These are phyloP conservation scores for Melanotaenia boesemani DNA, from an alignment of 2,797 vertebrate species.

Conservation along the genomic window DNA sequence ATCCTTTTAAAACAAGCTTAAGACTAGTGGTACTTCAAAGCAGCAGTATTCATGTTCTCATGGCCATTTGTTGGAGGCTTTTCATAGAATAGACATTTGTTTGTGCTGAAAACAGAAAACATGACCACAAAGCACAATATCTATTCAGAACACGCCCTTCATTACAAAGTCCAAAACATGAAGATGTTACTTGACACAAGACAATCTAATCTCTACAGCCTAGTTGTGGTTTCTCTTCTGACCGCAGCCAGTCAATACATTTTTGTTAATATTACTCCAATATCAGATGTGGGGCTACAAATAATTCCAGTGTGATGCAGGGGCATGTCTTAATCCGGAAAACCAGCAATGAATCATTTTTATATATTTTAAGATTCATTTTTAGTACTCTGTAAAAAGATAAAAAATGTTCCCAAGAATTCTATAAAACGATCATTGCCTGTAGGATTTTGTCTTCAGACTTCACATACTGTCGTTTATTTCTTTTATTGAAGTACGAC, in stretches of 20 bases:
- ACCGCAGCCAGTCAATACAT: conserved; percentile 36
- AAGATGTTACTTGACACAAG: conserved; percentile 20
- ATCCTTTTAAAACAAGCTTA: not conserved
- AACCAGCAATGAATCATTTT: conserved; percentile 46
- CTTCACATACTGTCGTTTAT: conserved; percentile 46
- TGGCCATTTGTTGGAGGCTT: conserved; percentile 33
- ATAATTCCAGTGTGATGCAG: conserved; percentile 11
- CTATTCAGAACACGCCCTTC: conserved; percentile 3
- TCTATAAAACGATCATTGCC: conserved; percentile 59
- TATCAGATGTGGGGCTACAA: conserved; percentile 29
- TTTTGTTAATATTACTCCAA: conserved; percentile 34
- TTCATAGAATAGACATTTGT: conserved; percentile 24
- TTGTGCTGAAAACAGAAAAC: conserved; percentile 33
- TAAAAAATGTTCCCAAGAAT: conserved; percentile 54
- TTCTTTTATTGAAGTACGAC: conserved; percentile 37
- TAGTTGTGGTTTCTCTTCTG: conserved; percentile 20
- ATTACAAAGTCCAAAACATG: conserved; percentile 11
- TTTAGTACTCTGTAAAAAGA: conserved; percentile 60
- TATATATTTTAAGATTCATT: conserved; percentile 45
- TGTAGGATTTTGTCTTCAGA: conserved; percentile 46
- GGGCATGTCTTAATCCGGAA: conserved; percentile 26
- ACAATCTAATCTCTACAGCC: conserved; percentile 22
- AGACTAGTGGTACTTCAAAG: conserved; percentile 7
- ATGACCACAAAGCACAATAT: conserved; percentile 11
- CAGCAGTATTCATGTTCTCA: conserved; percentile 9